phyloP scores from a whole-genome alignment of 2,113 vertebrate genomes.

The Montifringilla adamsi region DNA sequence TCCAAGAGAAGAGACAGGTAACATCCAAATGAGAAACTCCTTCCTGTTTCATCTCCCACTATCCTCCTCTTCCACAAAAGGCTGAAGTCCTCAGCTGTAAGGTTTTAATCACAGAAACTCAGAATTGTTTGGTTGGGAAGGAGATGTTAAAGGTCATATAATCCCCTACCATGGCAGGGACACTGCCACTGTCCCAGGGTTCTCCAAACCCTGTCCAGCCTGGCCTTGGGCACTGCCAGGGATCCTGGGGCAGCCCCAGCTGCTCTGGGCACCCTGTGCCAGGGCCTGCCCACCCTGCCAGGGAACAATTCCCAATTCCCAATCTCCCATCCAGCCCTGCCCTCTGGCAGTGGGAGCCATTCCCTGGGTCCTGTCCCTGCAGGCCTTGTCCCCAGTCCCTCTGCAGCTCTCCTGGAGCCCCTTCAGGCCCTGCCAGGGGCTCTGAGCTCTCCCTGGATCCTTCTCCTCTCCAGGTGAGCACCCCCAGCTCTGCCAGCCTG shows the following conservation, averaged over 20 bases:
- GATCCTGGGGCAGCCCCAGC: background rate
- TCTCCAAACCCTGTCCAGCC: background rate
- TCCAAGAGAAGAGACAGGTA: background rate
- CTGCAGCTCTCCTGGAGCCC: background rate
- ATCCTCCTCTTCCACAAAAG: background rate
- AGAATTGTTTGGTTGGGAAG: background rate
- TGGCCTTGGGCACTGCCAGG: background rate
- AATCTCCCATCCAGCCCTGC: fast-evolving
- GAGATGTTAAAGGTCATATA: background rate
- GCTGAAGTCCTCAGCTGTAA: background rate
- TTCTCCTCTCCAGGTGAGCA: background rate
- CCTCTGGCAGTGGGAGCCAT: background rate
- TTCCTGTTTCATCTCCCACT: background rate
- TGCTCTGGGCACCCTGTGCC: too few relatives aligned
- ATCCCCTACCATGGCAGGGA: background rate
- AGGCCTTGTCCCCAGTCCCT: background rate
- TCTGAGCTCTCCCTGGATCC: background rate
- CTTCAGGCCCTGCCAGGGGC: background rate
- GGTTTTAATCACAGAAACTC: background rate
- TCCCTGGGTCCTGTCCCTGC: background rate
- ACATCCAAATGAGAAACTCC: background rate
- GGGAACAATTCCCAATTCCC: background rate
- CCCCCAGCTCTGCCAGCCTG: too few relatives aligned
- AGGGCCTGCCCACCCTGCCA: background rate
- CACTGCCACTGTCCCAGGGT: background rate